phyloP scores from a whole-genome alignment of 2,888 invertebrate species.

The Laothoe populi region DNA sequence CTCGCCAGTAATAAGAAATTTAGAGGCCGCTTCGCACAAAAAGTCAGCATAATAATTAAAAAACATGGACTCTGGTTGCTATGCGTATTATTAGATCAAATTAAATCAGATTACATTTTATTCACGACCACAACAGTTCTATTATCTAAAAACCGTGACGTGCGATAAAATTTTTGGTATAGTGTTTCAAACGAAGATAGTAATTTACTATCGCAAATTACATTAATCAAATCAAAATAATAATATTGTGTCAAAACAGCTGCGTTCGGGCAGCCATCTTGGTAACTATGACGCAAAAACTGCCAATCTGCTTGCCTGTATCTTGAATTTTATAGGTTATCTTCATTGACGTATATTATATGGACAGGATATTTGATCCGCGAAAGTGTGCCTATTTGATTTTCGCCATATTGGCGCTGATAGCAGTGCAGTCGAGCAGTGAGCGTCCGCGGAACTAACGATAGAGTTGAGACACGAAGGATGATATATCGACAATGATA shows the following conservation, averaged over 20 bases:
- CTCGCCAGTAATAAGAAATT: not conserved
- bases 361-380: no score
- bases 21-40: conserved; percentile 7
- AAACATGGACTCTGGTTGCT: not conserved
- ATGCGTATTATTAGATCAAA: not conserved
- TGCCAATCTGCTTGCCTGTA: no score
- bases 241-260: conserved; percentile 3
- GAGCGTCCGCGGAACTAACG: no score
- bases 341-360: no score
- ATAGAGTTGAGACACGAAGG: no score
- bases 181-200: not conserved
- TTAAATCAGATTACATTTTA: not conserved
- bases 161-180: not conserved
- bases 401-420: no score
- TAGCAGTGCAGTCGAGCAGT: no score
- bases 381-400: no score
- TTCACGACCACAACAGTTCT: not conserved
- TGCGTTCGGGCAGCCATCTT: conserved; percentile 4
- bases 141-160: not conserved
- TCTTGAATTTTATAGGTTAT: no score
- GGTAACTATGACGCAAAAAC: not conserved
- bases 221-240: not conserved
- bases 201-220: not conserved
- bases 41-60: not conserved
- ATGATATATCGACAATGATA: no score